Evolutionary conservation across 1,140 invertebrate genomes (phyloP), one percentile per base, ranked within the genome.

Genomic region (Ceratitis capitata): DNA sequence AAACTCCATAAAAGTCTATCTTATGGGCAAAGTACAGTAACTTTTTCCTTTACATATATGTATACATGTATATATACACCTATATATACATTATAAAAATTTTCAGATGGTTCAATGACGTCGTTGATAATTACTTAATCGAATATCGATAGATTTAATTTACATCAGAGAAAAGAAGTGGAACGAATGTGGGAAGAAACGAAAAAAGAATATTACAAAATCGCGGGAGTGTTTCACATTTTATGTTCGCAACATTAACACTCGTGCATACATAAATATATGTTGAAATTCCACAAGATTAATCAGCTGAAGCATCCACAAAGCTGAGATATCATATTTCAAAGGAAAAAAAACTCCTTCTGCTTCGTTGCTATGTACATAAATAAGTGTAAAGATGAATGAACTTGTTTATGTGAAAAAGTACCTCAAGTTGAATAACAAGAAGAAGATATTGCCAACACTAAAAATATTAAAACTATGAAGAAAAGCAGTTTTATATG

Each of bases 291-390:
- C 69, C 69, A 78, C 69, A 78, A 23, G 69, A 14, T 78, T 78
- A 78, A n/a, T 78, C 69, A 78, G 39, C 45, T 78, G 69, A 45
- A 10, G 19, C 39, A 78, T 78, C 69, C 35, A 78, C 39, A n/a
- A n/a, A 45, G 3, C 69, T 78, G 39, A 26, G 16, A 78, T 26
- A 78, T 78, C 69, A 10, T 23, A 78, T 78, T 78, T 7, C 69
- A 78, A 69, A n/a, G 14, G n/a, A n/a, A 69, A 12, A 19, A 56
- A 61, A 53, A 53, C n/a, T 53, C n/a, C 51, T 53, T 19, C n/a
- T n/a, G n/a, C n/a, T n/a, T n/a, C n/a, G n/a, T n/a, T n/a, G n/a
- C n/a, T n/a, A n/a, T n/a, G n/a, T n/a, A n/a, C n/a, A n/a, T n/a
- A n/a, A n/a, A n/a, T 19, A 19, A 14, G 16, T 9, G n/a, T 5